These are phyloP conservation scores for Rhaphigaster nebulosa DNA, from an alignment of 2,888 invertebrate genomes.

Conservation along the genomic window DNA sequence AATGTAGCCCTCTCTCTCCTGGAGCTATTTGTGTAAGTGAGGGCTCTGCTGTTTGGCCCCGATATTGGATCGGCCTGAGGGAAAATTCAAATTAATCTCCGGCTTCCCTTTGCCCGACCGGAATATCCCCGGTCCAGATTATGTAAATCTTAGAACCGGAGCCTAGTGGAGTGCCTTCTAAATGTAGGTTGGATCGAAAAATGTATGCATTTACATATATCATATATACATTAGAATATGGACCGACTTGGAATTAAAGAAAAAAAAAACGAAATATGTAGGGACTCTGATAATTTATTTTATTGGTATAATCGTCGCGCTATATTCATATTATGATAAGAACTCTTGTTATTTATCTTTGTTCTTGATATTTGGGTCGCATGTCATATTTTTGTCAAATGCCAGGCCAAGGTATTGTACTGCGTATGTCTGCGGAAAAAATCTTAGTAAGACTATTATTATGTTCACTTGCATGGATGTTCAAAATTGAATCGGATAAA, in stretches of 20 bases:
- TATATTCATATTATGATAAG: no score
- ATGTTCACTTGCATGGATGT: no score
- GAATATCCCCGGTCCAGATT: conserved; percentile 30
- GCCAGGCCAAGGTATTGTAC: no score
- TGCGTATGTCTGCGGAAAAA: no score
- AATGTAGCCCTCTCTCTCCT: neutral
- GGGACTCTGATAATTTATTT: no score
- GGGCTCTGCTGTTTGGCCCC: neutral
- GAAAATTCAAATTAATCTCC: conserved; percentile 43
- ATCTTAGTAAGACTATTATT: no score
- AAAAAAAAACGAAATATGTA: neutral
- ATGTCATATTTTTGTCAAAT: no score
- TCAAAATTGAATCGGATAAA: no score
- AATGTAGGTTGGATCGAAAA: neutral
- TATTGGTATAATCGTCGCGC: no score
- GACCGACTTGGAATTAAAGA: neutral
- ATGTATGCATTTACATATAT: neutral
- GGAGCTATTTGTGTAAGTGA: neutral
- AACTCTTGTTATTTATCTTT: no score
- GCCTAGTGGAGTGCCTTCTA: neutral
- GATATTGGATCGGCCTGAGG: conserved; percentile 37
- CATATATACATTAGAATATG: neutral
- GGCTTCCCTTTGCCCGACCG: neutral
- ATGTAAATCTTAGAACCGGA: neutral
- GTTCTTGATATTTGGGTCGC: no score